Percentiles rank a stretch among this genome's conserved stretches.
Conservation (phyloP, 1,140 invertebrate genomes). For the Drosophila willistoni region DNA sequence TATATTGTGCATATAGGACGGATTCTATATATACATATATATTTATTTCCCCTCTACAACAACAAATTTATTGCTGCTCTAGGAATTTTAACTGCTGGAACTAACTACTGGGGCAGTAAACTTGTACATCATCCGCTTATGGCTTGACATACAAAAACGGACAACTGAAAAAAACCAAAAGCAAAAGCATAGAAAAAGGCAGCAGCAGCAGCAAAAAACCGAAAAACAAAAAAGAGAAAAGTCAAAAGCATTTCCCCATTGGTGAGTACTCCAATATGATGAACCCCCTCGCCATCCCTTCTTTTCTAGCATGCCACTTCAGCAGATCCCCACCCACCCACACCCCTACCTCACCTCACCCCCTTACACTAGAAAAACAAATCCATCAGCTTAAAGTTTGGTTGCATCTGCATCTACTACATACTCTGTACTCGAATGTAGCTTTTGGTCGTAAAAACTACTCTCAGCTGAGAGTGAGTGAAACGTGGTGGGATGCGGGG, state of each 20-base stretch:
- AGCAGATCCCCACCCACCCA: not conserved
- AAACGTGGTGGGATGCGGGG: not conserved
- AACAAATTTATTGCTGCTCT: conserved; percentile 33
- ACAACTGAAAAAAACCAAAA: conserved; percentile 13
- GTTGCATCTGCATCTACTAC: conserved; percentile 27
- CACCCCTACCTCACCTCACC: not conserved
- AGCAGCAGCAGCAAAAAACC: conserved; percentile 18
- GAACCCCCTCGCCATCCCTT: not conserved
- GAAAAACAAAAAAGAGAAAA: conserved; percentile 24
- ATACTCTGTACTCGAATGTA: conserved; percentile 28
- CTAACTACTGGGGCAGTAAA: conserved; percentile 34
- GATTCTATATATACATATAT: not conserved
- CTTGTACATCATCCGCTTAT: conserved; percentile 33
- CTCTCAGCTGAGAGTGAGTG: not conserved
- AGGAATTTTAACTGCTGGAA: conserved; percentile 25
- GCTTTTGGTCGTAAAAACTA: conserved; percentile 18
- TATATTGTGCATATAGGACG: not conserved
- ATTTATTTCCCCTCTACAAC: conserved; percentile 9
- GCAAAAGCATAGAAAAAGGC: conserved; percentile 5
- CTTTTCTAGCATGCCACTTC: not conserved
- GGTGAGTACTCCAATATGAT: conserved; percentile 37
- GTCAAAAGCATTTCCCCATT: conserved; percentile 31
- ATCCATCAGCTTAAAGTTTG: conserved; percentile 58
- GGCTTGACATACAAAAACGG: conserved; percentile 10
- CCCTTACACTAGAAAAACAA: conserved; percentile 29